These are phyloP conservation scores for Grapholita molesta DNA, from an alignment of 1,140 invertebrate genomes.

Conservation along the genomic window DNA sequence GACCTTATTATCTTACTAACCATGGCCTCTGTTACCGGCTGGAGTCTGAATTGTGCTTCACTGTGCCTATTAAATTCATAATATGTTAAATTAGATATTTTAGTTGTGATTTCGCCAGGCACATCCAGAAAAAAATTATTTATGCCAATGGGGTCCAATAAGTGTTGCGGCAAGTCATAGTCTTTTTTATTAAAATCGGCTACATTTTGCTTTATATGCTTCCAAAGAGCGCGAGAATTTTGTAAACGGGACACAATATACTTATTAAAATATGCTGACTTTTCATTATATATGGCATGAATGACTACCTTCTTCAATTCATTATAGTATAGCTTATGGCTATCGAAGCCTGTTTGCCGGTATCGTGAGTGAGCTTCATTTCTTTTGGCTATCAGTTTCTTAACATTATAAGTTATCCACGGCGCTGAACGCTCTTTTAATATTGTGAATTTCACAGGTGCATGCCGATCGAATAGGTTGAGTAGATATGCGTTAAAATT, in stretches of 20 bases:
- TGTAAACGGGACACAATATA: not conserved
- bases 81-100: not conserved
- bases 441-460: not conserved
- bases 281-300: not conserved
- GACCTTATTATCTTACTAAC: not conserved
- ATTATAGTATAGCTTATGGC: not conserved
- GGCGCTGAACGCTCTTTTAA: not conserved
- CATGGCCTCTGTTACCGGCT: not conserved
- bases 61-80: not conserved
- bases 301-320: not conserved
- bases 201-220: not conserved
- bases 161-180: not conserved
- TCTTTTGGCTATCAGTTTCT: not conserved
- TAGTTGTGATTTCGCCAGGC: no score
- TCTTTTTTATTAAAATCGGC: not conserved
- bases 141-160: not conserved
- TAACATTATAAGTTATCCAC: not conserved
- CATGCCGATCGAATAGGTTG: not conserved
- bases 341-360: not conserved
- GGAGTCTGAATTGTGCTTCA: not conserved
- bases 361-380: not conserved
- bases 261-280: not conserved
- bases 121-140: conserved; percentile 1
- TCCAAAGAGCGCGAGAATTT: not conserved
- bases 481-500: no score